A percentile compares a stretch with the other conserved stretches of the same genome.
phyloP scores from a whole-genome alignment of 2,888 invertebrate genomes.

The Erannis defoliaria region DNA sequence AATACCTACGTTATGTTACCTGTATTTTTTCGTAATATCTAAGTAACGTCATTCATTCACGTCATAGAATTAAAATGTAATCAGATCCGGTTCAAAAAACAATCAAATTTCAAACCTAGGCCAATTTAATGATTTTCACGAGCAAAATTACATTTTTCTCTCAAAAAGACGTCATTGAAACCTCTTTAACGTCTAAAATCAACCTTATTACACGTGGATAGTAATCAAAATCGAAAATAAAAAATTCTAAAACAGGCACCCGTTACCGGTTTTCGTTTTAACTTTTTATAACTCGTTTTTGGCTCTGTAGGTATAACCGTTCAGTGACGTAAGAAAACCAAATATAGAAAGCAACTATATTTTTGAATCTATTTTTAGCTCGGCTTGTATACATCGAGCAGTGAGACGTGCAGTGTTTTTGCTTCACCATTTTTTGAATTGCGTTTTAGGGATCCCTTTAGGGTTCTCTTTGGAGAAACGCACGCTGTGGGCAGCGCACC shows the following conservation, averaged over 20 bases:
- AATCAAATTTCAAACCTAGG: neutral
- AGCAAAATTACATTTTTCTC: neutral
- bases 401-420: conserved; percentile 16
- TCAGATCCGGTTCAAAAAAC: conserved; percentile 6
- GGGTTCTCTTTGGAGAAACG: neutral
- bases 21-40: neutral
- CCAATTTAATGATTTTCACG: neutral
- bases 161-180: neutral
- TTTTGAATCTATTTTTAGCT: conserved; percentile 48
- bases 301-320: conserved; percentile 40
- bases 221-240: conserved; percentile 2
- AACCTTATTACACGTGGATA: neutral
- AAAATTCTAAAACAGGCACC: conserved; percentile 11
- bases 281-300: conserved; percentile 26
- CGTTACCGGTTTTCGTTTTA: conserved; percentile 20
- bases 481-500: too few relatives aligned
- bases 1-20: too few relatives aligned
- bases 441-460: conserved; percentile 11
- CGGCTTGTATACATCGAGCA: conserved; percentile 26
- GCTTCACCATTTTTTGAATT: conserved; percentile 20
- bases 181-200: neutral
- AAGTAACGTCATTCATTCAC: neutral
- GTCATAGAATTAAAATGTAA: neutral
- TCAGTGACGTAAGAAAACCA: conserved; percentile 48
- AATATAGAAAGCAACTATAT: conserved; percentile 47